These are phyloP conservation scores for Lepilemur ruficaudatus DNA, from an alignment of 2,797 vertebrate genomes.

Conservation along the genomic window DNA sequence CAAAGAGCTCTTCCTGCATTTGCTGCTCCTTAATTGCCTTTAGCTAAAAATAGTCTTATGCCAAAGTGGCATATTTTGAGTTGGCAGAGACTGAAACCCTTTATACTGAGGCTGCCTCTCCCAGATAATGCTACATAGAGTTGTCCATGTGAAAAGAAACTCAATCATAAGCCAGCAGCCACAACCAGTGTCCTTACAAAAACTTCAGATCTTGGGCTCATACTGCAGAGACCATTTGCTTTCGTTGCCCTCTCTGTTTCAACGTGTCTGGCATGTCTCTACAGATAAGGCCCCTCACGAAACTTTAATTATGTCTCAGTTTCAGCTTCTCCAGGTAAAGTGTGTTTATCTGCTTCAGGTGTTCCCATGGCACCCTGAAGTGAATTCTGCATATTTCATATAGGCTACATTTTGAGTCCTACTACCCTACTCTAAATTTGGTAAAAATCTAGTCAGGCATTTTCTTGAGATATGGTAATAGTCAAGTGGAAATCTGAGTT, in stretches of 20 bases:
- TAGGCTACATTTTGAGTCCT: neutral
- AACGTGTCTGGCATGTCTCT: neutral
- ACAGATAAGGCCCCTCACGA: neutral
- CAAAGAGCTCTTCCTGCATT: neutral
- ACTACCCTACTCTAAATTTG: neutral
- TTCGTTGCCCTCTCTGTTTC: neutral
- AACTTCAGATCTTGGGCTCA: neutral
- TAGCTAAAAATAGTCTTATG: neutral
- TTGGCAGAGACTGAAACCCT: neutral
- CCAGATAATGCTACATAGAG: neutral
- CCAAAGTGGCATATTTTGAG: neutral
- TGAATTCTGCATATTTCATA: neutral
- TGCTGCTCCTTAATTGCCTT: neutral
- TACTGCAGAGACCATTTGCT: neutral
- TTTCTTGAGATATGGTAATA: conserved; percentile 5
- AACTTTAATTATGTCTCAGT: neutral
- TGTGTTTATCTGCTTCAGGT: neutral
- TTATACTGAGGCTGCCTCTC: neutral
- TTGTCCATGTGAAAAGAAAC: neutral
- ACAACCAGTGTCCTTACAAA: neutral
- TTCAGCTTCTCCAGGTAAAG: neutral
- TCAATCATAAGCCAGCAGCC: neutral
- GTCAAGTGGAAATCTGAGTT: conserved; percentile 19
- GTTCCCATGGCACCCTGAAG: neutral
- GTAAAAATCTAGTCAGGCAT: neutral